These are phyloP conservation scores for Mellilla xanthometata DNA, from an alignment of 2,888 invertebrate species.

Conservation along the genomic window DNA sequence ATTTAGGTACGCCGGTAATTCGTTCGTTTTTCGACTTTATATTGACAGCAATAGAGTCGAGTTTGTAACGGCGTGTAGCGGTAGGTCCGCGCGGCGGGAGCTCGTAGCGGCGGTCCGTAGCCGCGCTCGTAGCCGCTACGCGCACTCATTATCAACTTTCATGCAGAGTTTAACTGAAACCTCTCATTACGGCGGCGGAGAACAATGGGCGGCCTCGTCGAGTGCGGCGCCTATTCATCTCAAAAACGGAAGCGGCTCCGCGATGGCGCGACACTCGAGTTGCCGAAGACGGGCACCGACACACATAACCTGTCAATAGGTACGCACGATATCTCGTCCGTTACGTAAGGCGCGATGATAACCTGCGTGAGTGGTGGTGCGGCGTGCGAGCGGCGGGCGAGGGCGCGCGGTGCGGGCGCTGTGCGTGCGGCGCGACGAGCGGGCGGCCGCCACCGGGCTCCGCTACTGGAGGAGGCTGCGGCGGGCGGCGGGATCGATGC, in stretches of 20 bases:
- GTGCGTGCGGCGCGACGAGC: conserved; percentile 59
- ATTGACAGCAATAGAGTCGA: conserved; percentile 29
- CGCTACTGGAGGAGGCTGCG: conserved; percentile 54
- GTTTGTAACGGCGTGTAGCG: conserved; percentile 34
- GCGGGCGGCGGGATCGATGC: conserved; percentile 76
- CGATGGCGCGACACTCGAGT: conserved; percentile 19
- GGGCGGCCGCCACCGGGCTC: not conserved
- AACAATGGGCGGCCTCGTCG: conserved; percentile 11
- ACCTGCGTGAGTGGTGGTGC: conserved; percentile 58
- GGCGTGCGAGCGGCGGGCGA: conserved; percentile 45
- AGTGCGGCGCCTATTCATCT: conserved; percentile 2
- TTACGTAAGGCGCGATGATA: conserved; percentile 70
- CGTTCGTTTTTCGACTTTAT: conserved; percentile 40
- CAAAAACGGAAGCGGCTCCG: conserved; percentile 2
- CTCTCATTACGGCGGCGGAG: not conserved
- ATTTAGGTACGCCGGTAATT: conserved; percentile 28
- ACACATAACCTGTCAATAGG: conserved; percentile 64
- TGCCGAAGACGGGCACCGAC: conserved; percentile 39
- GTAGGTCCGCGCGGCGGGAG: conserved; percentile 36
- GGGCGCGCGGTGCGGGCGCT: conserved; percentile 57
- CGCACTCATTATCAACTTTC: conserved; percentile 23
- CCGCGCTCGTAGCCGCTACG: conserved; percentile 35
- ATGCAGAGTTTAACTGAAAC: not conserved
- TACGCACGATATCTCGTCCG: conserved; percentile 55
- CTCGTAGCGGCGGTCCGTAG: conserved; percentile 48